Conservation (phyloP, 1,140 invertebrate species). For the Tetraneura akinire region DNA sequence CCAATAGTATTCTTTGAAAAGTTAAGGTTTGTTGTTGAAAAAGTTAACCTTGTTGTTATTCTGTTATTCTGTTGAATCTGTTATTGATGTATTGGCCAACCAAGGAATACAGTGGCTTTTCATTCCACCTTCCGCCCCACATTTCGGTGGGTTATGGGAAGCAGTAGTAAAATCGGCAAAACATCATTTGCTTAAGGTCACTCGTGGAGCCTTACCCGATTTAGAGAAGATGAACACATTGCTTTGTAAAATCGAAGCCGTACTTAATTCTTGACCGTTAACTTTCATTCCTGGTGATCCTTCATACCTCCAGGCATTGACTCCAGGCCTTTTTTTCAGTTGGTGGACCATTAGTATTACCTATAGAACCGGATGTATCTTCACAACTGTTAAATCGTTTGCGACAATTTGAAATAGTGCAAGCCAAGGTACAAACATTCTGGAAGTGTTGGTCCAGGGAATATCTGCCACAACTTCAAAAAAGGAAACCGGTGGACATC, state of each 20-base stretch:
- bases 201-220: conserved; percentile 54
- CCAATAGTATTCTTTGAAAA: too few relatives aligned
- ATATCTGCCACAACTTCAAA: not conserved
- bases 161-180: conserved; percentile 58
- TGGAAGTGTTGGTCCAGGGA: not conserved
- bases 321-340: not conserved
- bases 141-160: conserved; percentile 61
- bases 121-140: conserved; percentile 58
- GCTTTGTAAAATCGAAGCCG: conserved; percentile 54
- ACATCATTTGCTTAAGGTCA: conserved; percentile 55
- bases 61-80: too few relatives aligned
- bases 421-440: not conserved
- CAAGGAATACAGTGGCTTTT: conserved; percentile 59
- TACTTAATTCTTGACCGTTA: conserved; percentile 58
- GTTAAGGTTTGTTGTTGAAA: too few relatives aligned
- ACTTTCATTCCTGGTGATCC: conserved; percentile 56
- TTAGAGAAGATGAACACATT: conserved; percentile 57
- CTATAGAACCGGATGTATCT: not conserved
- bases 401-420: not conserved
- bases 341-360: not conserved
- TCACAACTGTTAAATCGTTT: not conserved
- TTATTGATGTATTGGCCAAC: not conserved
- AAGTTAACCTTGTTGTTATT: too few relatives aligned
- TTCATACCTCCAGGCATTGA: conserved; percentile 54
- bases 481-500: not conserved